phyloP scores from a whole-genome alignment of 1,140 invertebrate genomes.

The Delia radicum region DNA sequence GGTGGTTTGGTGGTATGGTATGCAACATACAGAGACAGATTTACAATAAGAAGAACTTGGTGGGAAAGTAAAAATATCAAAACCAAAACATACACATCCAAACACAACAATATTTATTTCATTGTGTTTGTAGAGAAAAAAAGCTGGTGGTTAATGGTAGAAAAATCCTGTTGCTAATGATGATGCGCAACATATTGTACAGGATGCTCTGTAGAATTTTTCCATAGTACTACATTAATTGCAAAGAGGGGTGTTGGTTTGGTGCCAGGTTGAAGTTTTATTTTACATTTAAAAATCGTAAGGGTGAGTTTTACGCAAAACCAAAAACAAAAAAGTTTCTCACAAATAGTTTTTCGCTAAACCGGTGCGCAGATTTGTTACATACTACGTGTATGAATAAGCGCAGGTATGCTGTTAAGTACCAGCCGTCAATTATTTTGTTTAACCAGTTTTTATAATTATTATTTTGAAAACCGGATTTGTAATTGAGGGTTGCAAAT shows the following conservation, averaged over 20 bases:
- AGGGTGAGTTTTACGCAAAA: constrained; percentile 3
- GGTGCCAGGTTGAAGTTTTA: constrained; percentile 10
- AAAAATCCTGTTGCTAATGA: constrained; percentile 20
- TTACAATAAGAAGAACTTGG: not conserved
- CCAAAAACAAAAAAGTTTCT: not conserved
- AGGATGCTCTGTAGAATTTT: not conserved
- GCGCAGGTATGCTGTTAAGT: not conserved
- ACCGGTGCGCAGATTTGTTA: constrained; percentile 6
- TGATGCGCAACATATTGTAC: constrained; percentile 18
- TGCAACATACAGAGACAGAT: not conserved
- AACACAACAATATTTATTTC: not conserved
- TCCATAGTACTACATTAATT: not conserved
- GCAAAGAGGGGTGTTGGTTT: not conserved
- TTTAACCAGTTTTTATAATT: not conserved
- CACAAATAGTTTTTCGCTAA: not conserved
- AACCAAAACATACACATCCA: not conserved
- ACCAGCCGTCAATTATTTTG: constrained; percentile 4
- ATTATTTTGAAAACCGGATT: not conserved
- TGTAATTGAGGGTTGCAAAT: not conserved
- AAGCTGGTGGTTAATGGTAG: constrained; percentile 13
- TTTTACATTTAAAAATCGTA: not conserved
- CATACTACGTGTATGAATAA: not conserved
- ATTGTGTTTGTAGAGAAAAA: constrained; percentile 10
- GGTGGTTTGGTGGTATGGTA: constrained; percentile 4
- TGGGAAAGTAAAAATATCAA: constrained; percentile 1